Base-by-base conservation (phyloP, 2,888 invertebrate species). In the Cenopis cana region DNA sequence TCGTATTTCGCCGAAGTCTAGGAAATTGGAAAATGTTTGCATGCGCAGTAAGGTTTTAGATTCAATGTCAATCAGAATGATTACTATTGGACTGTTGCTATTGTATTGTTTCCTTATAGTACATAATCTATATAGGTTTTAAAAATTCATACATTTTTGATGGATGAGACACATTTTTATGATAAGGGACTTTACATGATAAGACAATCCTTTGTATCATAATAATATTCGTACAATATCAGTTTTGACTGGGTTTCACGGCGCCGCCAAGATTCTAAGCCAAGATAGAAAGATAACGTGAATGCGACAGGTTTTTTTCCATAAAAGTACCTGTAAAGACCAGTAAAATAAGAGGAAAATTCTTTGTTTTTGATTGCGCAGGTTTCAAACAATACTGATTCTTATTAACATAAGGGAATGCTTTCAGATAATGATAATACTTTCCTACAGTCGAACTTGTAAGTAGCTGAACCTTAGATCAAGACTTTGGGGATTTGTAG, bases 361-460 rank as follows among this genome's bases (percentile, higher is more conserved):
- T 33, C 10, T 55, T 71, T 67, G 33, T 55, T 61, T 55, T 54
- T 11, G 46, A 65, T 70, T 67, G 56, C 29, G 50, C 17, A 61
- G 49, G 24, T 70, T 36, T 20, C 2, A 61, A 71, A 67, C 10
- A 38, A 36, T 46, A 36, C 18, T 50, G 46, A 54, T 24, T 36
- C 38, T 69, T 69, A 69, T 69, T 62, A 36, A 20, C 38, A 62
- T 52, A 14, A 65, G 41, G 29, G 65, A 65, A 64, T 62, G 41
- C 61, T 29, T 67, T 57, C 36, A 67, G 46, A 52, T 41, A 14
- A 24, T 29, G 33, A 18, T 62, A 20, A 8, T 46, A n/a, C n/a
- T 46, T n/a, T 46, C 8, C 6, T 41, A 12, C 41, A 4, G 24
- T 24, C 24, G 24, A 24, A 24, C 24, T 24, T 4, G n/a, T n/a